These are phyloP conservation scores for Halcyon badia DNA, from an alignment of 2,797 vertebrate genomes.

Conservation along the genomic window DNA sequence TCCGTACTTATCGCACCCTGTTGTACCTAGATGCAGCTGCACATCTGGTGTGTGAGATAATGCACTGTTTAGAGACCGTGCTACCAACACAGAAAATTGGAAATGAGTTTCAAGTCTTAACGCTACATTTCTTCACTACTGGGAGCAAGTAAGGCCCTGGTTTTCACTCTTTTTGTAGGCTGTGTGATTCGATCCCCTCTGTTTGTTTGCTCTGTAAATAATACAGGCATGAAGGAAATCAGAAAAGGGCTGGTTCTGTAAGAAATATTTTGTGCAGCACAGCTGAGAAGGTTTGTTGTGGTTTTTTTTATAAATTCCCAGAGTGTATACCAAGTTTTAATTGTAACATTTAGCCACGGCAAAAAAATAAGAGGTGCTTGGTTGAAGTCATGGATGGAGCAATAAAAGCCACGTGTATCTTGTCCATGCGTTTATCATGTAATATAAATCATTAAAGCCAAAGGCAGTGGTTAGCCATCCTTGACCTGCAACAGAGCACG, in stretches of 20 bases:
- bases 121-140: slow-evolving; percentile 61
- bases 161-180: slow-evolving; percentile 49
- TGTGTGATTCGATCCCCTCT: slow-evolving; percentile 68
- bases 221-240: slow-evolving; percentile 28
- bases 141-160: slow-evolving; percentile 42
- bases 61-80: slow-evolving; percentile 22
- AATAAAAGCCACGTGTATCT: background rate
- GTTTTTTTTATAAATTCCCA: background rate
- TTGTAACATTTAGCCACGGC: background rate
- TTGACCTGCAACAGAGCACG: background rate
- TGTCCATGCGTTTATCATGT: background rate
- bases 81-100: background rate
- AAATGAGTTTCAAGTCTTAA: slow-evolving; percentile 38
- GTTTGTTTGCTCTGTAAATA: slow-evolving; percentile 59
- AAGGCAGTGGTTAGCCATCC: background rate
- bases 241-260: slow-evolving; percentile 31
- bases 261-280: slow-evolving; percentile 40
- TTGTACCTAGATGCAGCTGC: slow-evolving; percentile 31
- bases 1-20: slow-evolving; percentile 2
- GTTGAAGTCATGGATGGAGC: background rate
- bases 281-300: background rate
- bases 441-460: background rate
- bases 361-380: background rate
- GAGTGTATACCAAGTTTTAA: background rate
- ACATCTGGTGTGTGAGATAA: slow-evolving; percentile 62